Conservation (phyloP, 2,888 invertebrate genomes). For the Synergus laeviventris region DNA sequence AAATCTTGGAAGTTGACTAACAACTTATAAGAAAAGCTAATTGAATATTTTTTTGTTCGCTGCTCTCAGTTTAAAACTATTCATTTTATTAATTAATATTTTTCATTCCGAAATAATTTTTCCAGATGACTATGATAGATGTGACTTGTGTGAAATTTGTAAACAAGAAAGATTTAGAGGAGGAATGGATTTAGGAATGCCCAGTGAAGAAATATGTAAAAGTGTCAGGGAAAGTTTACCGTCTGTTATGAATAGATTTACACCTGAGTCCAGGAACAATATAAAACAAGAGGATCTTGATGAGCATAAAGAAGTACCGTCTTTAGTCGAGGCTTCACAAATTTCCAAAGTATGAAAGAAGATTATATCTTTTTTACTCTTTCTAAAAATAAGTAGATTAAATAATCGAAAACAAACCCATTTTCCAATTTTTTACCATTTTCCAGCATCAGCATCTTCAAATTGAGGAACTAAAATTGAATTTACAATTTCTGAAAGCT, state of each 20-base stretch:
- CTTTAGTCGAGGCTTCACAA: neutral
- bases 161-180: slow-evolving; percentile 31
- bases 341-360: neutral
- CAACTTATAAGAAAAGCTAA: neutral
- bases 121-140: neutral
- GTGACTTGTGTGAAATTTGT: slow-evolving; percentile 1
- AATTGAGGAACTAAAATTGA: slow-evolving; percentile 52
- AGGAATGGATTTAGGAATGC: slow-evolving; percentile 16
- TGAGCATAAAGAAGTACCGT: neutral
- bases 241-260: slow-evolving; percentile 8
- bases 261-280: neutral
- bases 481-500: slow-evolving; percentile 53
- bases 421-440: neutral
- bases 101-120: neutral
- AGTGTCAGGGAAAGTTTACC: neutral
- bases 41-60: no score
- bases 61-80: no score
- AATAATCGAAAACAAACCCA: neutral
- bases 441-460: slow-evolving; percentile 47
- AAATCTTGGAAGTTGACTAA: neutral
- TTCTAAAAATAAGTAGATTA: neutral
- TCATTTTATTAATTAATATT: no score
- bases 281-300: neutral
- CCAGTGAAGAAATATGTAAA: neutral
- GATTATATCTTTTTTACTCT: neutral